These are phyloP conservation scores for Luffia ferchaultella DNA, from an alignment of 2,888 invertebrate species.

Conservation along the genomic window DNA sequence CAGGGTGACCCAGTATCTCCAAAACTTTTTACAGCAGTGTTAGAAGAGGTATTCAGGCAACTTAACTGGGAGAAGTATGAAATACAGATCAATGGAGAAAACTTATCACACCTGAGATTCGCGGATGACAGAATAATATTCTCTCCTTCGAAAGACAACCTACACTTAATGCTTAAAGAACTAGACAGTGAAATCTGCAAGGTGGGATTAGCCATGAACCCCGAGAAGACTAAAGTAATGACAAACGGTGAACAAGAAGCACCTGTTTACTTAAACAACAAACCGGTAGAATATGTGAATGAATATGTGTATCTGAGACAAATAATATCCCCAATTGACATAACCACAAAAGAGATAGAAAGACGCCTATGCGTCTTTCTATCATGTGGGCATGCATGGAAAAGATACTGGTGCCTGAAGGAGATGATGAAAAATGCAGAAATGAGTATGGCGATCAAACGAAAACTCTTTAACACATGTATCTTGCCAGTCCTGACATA, in stretches of 20 bases:
- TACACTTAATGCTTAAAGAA: background rate
- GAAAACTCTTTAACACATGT: background rate
- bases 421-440: background rate
- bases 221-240: background rate
- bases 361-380: no score
- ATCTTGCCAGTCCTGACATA: background rate
- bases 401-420: background rate
- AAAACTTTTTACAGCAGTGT: conserved; percentile 9
- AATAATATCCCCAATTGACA: conserved; percentile 1
- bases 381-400: background rate
- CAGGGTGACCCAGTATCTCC: conserved; percentile 11
- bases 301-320: conserved; percentile 4
- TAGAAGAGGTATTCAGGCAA: conserved; percentile 7
- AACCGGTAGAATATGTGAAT: conserved; percentile 1
- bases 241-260: background rate
- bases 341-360: conserved; percentile 5
- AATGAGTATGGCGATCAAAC: background rate
- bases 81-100: conserved; percentile 3
- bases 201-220: background rate
- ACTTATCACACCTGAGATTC: background rate
- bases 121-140: background rate
- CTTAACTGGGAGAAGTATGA: conserved; percentile 1
- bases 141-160: background rate
- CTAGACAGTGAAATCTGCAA: background rate
- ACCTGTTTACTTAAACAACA: background rate